These are phyloP conservation scores for Homalodisca vitripennis DNA, from an alignment of 1,140 invertebrate species.

Conservation along the genomic window DNA sequence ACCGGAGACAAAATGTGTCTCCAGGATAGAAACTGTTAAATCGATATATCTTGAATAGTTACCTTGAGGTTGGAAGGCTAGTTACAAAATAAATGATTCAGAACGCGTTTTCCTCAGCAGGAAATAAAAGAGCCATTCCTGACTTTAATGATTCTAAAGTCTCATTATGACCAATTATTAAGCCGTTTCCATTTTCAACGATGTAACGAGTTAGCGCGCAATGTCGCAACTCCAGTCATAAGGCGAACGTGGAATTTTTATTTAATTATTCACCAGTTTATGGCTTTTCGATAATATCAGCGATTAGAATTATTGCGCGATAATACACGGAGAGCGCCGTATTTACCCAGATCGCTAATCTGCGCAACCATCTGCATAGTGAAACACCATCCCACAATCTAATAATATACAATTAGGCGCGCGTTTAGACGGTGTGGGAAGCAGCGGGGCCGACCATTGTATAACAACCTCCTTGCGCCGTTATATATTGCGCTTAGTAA, in stretches of 20 bases:
- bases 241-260: constrained; percentile 7
- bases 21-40: too few relatives aligned
- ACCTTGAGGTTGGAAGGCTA: too few relatives aligned
- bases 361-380: constrained; percentile 23
- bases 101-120: too few relatives aligned
- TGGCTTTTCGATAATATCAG: constrained; percentile 15
- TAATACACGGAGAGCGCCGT: constrained; percentile 3
- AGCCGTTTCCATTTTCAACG: too few relatives aligned
- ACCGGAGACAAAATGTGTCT: too few relatives aligned
- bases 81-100: too few relatives aligned
- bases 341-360: constrained; percentile 18
- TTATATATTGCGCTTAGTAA: constrained; percentile 20
- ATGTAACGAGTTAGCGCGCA: too few relatives aligned
- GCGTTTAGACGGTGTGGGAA: constrained; percentile 24
- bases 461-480: constrained; percentile 24
- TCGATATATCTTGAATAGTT: too few relatives aligned
- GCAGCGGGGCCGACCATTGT: constrained; percentile 10
- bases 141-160: too few relatives aligned
- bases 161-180: too few relatives aligned
- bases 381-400: constrained; percentile 17
- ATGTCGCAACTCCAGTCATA: too few relatives aligned
- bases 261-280: constrained; percentile 11
- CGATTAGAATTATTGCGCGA: constrained; percentile 15
- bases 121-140: too few relatives aligned
- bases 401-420: constrained; percentile 25